phyloP scores from a whole-genome alignment of 2,888 invertebrate genomes.

The Dolichopus griseipennis region DNA sequence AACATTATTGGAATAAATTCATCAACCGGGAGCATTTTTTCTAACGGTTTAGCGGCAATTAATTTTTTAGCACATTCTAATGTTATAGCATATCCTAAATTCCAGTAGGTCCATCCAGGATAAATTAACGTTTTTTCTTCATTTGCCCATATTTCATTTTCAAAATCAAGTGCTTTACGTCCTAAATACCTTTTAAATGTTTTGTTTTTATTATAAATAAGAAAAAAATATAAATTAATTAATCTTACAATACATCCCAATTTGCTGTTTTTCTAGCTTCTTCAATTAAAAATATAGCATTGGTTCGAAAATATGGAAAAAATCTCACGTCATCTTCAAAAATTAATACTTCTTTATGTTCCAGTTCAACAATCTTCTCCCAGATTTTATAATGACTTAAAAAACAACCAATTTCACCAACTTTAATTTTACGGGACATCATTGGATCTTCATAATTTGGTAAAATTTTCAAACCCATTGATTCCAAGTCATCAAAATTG shows the following conservation, averaged over 20 bases:
- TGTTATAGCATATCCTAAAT: conserved; percentile 82
- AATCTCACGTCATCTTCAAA: conserved; percentile 95
- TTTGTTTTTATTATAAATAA: background rate
- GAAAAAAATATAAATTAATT: background rate
- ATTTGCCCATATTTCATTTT: conserved; percentile 59
- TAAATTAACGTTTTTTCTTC: conserved; percentile 59
- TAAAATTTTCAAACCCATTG: conserved; percentile 61
- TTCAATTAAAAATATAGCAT: conserved; percentile 31
- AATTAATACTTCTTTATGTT: conserved; percentile 56
- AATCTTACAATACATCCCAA: conserved; percentile 85
- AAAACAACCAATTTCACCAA: conserved; percentile 97
- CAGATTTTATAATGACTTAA: conserved; percentile 89
- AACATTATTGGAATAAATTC: conserved; percentile 96
- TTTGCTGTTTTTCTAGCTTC: conserved; percentile 48
- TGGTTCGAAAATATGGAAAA: conserved; percentile 65
- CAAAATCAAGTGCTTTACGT: conserved; percentile 71
- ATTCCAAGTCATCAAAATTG: conserved; percentile 51
- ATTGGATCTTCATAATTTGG: conserved; percentile 84
- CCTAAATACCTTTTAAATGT: conserved; percentile 72
- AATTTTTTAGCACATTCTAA: conserved; percentile 75
- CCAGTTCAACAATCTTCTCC: conserved; percentile 55
- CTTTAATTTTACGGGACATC: conserved; percentile 84
- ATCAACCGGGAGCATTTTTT: conserved; percentile 86
- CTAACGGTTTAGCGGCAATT: conserved; percentile 63
- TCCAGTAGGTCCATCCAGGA: conserved; percentile 96